Percentiles rank a stretch among this genome's conserved stretches.
Conservation (phyloP, 2,113 vertebrate species). For the Gadus macrocephalus region DNA sequence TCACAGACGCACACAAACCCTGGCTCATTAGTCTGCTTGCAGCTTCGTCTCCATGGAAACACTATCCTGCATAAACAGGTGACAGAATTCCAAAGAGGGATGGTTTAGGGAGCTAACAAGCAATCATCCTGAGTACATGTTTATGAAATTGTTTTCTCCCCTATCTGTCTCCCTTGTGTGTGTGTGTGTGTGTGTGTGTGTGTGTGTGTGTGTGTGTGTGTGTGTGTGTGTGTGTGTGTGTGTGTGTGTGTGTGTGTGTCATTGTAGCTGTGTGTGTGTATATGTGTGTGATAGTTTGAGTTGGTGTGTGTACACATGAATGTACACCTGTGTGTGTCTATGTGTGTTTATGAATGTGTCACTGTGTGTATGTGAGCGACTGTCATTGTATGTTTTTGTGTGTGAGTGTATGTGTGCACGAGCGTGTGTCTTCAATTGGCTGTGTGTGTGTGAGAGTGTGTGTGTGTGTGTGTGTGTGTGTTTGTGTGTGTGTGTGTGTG, state of each 20-base stretch:
- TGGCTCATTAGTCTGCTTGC: slow-evolving; percentile 54
- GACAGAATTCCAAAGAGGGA: slow-evolving; percentile 50
- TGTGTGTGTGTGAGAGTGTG: no score
- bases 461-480: no score
- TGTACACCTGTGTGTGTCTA: neutral
- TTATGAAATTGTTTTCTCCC: slow-evolving; percentile 1
- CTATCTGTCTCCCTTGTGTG: neutral
- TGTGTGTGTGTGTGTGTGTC: slow-evolving; percentile 16
- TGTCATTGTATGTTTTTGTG: slow-evolving; percentile 11
- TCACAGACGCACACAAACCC: slow-evolving; percentile 27
- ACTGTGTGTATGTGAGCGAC: neutral
- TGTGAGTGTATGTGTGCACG: slow-evolving; percentile 8
- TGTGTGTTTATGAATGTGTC: neutral
- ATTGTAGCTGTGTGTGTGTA: neutral
- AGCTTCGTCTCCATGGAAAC: slow-evolving; percentile 72
- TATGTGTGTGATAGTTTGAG: neutral
- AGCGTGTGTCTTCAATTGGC: slow-evolving; percentile 12
- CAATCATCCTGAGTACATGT: slow-evolving; percentile 26
- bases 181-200: neutral
- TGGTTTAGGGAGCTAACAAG: slow-evolving; percentile 53
- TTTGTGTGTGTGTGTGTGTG: no score
- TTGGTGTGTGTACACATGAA: no score
- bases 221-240: neutral
- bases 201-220: neutral
- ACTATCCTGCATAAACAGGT: slow-evolving; percentile 55